Conservation (phyloP, 2,888 invertebrate species). For the Heliconius cydno region DNA sequence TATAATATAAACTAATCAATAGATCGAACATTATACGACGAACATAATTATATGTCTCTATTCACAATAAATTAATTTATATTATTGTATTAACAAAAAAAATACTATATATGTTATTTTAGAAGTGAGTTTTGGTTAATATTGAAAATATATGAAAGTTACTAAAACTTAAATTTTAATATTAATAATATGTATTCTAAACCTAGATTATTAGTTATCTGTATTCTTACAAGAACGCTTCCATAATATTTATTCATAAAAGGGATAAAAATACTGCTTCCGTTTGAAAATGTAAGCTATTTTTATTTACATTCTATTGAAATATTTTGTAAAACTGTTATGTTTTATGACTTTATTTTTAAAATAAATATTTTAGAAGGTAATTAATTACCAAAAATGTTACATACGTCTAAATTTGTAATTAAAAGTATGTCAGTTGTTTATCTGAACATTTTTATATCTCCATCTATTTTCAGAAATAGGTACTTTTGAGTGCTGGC, state of each 20-base stretch:
- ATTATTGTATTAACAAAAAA: background rate
- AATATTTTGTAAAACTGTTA: background rate
- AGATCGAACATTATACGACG: too few species aligned
- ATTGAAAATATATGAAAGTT: background rate
- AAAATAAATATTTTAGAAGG: constrained; percentile 4
- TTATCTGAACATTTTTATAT: constrained; percentile 83
- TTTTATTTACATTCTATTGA: constrained; percentile 30
- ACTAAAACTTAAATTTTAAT: background rate
- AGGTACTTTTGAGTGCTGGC: constrained; percentile 86
- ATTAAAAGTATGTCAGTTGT: constrained; percentile 63
- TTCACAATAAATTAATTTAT: background rate
- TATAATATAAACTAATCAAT: too few species aligned
- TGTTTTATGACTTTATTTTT: background rate
- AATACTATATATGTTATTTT: background rate
- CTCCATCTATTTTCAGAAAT: constrained; percentile 88
- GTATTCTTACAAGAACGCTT: constrained; percentile 37
- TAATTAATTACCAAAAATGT: constrained; percentile 3
- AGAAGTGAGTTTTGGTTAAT: background rate
- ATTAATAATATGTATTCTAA: background rate
- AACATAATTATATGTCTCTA: background rate
- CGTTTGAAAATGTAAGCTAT: constrained; percentile 41
- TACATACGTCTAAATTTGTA: constrained; percentile 20
- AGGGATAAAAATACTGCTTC: constrained; percentile 46
- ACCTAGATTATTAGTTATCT: constrained; percentile 6
- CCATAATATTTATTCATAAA: constrained; percentile 33